These are phyloP conservation scores for Platyscapa corneri DNA, from an alignment of 1,140 invertebrate species.

Conservation along the genomic window DNA sequence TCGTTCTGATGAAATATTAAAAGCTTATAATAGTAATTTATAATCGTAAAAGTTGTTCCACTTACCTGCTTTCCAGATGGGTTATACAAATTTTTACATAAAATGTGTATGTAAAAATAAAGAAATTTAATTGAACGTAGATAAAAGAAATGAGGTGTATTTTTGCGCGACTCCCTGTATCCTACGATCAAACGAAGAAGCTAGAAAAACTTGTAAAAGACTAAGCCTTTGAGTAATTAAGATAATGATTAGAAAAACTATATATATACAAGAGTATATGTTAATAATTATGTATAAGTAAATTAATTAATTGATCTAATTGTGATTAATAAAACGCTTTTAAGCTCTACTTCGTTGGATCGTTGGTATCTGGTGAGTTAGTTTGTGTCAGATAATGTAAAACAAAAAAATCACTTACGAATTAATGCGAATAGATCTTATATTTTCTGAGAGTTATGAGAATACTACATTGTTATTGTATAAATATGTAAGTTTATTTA, in stretches of 20 bases:
- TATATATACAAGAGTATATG: slow-evolving; percentile 16
- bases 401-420: slow-evolving; percentile 57
- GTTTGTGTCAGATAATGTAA: slow-evolving; percentile 37
- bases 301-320: slow-evolving; percentile 28
- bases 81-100: slow-evolving; percentile 50
- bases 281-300: slow-evolving; percentile 8
- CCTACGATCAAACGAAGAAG: slow-evolving; percentile 42
- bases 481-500: slow-evolving; percentile 76
- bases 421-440: slow-evolving; percentile 64
- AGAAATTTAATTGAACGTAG: slow-evolving; percentile 47
- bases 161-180: slow-evolving; percentile 36
- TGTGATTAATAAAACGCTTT: slow-evolving; percentile 48
- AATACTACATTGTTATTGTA: slow-evolving; percentile 73
- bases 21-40: slow-evolving; percentile 45
- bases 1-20: slow-evolving; percentile 21
- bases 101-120: slow-evolving; percentile 43
- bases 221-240: slow-evolving; percentile 48
- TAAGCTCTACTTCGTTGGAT: slow-evolving; percentile 44
- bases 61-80: slow-evolving; percentile 51
- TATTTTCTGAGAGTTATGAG: slow-evolving; percentile 73
- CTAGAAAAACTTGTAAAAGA: slow-evolving; percentile 38
- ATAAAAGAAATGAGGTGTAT: slow-evolving; percentile 30
- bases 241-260: slow-evolving; percentile 31
- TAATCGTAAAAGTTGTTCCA: slow-evolving; percentile 47
- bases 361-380: slow-evolving; percentile 29